A percentile compares a stretch with the other conserved stretches of the same genome.
These are phyloP conservation scores for Glaucopsyche alexis DNA, from an alignment of 2,888 invertebrate species.

Conservation along the genomic window DNA sequence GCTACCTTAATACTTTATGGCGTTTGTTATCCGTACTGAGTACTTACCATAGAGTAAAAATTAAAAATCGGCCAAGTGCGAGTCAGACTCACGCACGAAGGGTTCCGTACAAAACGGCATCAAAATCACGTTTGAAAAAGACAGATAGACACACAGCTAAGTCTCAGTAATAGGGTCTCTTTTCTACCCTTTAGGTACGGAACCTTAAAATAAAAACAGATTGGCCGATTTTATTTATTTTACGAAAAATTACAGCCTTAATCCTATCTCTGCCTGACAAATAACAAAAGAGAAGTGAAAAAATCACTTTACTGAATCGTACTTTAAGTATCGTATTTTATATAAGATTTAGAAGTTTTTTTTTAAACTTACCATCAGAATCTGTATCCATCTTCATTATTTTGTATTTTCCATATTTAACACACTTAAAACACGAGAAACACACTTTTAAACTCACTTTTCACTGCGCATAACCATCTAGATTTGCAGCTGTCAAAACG, in stretches of 20 bases:
- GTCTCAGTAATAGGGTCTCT: too few relatives aligned
- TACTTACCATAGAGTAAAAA: background rate
- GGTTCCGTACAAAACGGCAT: too few relatives aligned
- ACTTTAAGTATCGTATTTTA: too few relatives aligned
- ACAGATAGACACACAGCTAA: too few relatives aligned
- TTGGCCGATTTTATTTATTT: too few relatives aligned
- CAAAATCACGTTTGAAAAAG: too few relatives aligned
- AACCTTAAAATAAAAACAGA: background rate
- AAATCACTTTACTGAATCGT: background rate
- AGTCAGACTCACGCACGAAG: too few relatives aligned
- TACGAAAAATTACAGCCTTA: background rate
- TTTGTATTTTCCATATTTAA: background rate
- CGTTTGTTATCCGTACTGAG: background rate
- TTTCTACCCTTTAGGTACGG: too few relatives aligned
- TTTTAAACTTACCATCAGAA: slow-evolving; percentile 14
- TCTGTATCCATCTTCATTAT: slow-evolving; percentile 45
- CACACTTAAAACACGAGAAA: background rate
- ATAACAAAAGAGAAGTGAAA: background rate
- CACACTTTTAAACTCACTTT: background rate
- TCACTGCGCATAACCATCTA: background rate
- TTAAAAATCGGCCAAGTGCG: too few relatives aligned
- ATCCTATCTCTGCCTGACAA: background rate
- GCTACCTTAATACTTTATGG: background rate
- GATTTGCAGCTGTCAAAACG: background rate
- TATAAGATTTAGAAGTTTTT: too few relatives aligned